Evolutionary conservation across 2,113 vertebrate species (phyloP).

Genomic region (Sorex araneus): DNA sequence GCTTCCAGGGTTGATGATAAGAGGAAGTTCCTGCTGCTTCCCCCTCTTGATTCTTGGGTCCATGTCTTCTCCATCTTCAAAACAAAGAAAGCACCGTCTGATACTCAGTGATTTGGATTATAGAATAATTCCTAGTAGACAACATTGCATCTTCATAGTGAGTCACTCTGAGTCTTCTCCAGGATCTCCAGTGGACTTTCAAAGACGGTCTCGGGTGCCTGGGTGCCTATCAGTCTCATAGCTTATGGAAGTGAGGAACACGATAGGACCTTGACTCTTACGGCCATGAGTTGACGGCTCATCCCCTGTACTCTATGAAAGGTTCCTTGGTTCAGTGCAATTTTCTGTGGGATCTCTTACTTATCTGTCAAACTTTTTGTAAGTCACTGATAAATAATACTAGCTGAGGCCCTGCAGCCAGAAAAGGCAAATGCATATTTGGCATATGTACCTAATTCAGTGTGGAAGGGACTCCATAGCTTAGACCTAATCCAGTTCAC

Average conservation of each 20-base stretch:
- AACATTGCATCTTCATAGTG: background rate
- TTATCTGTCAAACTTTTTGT: background rate
- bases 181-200: background rate
- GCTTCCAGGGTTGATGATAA: background rate
- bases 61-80: background rate
- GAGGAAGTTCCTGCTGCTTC: background rate
- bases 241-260: background rate
- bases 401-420: background rate
- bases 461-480: background rate
- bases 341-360: background rate
- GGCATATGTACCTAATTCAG: background rate
- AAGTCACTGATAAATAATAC: background rate
- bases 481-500: background rate
- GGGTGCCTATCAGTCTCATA: background rate
- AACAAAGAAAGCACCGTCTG: background rate
- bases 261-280: background rate
- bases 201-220: too few species aligned
- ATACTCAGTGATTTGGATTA: background rate
- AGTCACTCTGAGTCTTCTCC: background rate
- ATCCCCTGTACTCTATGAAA: background rate
- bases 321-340: background rate
- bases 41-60: background rate
- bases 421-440: background rate
- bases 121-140: background rate
- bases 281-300: background rate